Percentiles rank a stretch among this genome's conserved stretches.
These are phyloP conservation scores for Arenaria interpres DNA, from an alignment of 2,113 vertebrate species.

Conservation along the genomic window DNA sequence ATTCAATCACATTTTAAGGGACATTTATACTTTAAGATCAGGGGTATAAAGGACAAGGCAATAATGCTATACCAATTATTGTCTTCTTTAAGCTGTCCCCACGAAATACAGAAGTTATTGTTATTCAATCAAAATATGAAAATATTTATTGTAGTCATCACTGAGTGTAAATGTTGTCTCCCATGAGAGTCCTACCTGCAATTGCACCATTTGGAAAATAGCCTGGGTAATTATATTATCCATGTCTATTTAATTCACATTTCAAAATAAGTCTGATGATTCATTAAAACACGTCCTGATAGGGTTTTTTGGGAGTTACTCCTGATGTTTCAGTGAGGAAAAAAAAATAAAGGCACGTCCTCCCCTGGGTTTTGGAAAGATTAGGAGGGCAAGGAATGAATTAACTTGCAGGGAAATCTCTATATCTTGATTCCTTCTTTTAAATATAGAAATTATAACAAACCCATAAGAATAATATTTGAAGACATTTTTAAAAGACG, in stretches of 20 bases:
- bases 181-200: constrained; percentile 21
- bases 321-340: not conserved
- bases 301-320: not conserved
- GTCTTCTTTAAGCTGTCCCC: not conserved
- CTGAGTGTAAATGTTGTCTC: not conserved
- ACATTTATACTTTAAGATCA: not conserved
- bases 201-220: constrained; percentile 9
- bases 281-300: not conserved
- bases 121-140: constrained; percentile 19
- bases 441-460: not conserved
- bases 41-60: not conserved
- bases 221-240: constrained; percentile 40
- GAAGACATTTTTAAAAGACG: not conserved
- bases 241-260: constrained; percentile 18
- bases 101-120: constrained; percentile 28
- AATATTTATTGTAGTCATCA: constrained; percentile 38
- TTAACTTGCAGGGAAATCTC: not conserved
- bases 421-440: not conserved
- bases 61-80: not conserved
- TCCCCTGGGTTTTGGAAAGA: not conserved
- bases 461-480: not conserved
- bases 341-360: not conserved
- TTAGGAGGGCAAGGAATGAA: not conserved
- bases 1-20: constrained; percentile 38
- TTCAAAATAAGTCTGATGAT: constrained; percentile 7